Percentiles rank a stretch among this genome's conserved stretches.
Conservation (phyloP, 2,113 vertebrate genomes). For the Heterotis niloticus region DNA sequence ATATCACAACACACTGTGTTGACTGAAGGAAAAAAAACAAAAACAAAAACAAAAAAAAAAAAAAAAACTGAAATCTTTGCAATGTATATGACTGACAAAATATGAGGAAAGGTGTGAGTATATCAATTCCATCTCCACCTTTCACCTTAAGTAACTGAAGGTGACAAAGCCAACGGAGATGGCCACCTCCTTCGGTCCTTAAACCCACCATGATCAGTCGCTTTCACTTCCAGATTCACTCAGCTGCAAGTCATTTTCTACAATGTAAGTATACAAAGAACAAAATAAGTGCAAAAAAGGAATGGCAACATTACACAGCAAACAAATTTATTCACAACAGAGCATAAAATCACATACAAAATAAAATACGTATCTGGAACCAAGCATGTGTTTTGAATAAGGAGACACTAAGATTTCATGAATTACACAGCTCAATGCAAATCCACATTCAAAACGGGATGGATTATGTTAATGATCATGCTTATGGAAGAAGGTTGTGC, state of each 20-base stretch:
- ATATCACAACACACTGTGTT: neutral
- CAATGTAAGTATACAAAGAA: conserved; percentile 49
- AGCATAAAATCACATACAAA: too few relatives aligned
- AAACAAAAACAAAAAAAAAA: conserved; percentile 13
- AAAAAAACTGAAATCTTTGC: neutral
- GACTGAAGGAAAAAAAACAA: neutral
- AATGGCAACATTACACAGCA: neutral
- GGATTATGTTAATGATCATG: too few relatives aligned
- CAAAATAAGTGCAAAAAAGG: neutral
- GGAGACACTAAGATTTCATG: neutral
- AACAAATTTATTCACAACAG: neutral
- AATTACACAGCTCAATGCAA: too few relatives aligned
- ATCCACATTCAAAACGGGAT: too few relatives aligned
- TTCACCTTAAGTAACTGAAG: neutral
- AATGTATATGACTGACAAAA: neutral
- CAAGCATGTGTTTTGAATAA: neutral
- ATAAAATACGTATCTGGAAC: too few relatives aligned
- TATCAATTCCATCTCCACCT: neutral
- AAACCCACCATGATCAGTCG: conserved; percentile 64
- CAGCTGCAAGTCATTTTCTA: conserved; percentile 94
- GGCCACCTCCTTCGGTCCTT: neutral
- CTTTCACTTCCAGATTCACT: conserved; percentile 96
- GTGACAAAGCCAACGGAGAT: neutral
- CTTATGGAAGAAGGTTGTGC: neutral
- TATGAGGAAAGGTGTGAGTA: neutral